Percentiles rank a stretch among this genome's conserved stretches.
These are phyloP conservation scores for Phaethon lepturus DNA, from an alignment of 2,113 vertebrate species.

Conservation along the genomic window DNA sequence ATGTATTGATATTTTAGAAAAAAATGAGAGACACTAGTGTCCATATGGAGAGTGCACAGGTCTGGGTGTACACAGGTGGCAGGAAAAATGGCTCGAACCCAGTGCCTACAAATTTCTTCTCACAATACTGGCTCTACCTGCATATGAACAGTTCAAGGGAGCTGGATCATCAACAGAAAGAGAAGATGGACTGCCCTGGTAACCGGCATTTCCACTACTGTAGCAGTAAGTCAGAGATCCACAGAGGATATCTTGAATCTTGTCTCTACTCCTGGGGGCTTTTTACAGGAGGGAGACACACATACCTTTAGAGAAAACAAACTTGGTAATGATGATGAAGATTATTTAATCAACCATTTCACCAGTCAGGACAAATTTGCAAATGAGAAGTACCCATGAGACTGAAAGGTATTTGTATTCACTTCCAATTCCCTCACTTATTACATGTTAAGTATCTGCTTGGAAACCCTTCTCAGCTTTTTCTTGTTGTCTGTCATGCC, in stretches of 20 bases:
- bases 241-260: neutral
- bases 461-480: neutral
- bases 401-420: neutral
- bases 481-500: neutral
- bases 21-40: neutral
- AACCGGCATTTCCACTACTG: neutral
- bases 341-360: neutral
- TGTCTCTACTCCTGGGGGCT: neutral
- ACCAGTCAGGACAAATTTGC: neutral
- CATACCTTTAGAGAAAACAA: fast-evolving
- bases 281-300: neutral
- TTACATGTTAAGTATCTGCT: neutral
- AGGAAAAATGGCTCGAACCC: neutral
- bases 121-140: neutral
- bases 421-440: neutral
- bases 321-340: neutral
- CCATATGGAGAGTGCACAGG: neutral
- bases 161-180: neutral
- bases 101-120: neutral
- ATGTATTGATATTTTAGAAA: neutral
- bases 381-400: neutral
- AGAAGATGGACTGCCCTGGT: neutral
- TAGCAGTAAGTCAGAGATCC: neutral
- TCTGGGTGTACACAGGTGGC: neutral
- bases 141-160: neutral